phyloP scores from a whole-genome alignment of 2,797 vertebrate genomes.

The Tadarida brasiliensis region DNA sequence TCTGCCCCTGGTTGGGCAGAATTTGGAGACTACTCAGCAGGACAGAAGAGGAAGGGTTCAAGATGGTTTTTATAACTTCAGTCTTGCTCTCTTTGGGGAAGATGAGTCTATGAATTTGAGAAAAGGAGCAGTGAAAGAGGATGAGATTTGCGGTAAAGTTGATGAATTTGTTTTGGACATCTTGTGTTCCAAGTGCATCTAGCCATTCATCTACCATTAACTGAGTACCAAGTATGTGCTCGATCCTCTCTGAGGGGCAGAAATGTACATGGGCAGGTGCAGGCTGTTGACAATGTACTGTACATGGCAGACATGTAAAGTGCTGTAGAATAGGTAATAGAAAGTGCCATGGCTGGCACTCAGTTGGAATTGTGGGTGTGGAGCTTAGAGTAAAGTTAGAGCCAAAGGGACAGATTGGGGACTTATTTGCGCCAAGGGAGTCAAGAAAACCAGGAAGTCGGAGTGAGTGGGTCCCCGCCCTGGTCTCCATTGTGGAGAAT shows the following conservation, averaged over 20 bases:
- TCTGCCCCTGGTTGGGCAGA: background rate
- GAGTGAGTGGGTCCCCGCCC: background rate
- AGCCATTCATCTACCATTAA: background rate
- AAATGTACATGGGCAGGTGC: background rate
- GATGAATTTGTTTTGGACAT: conserved; percentile 34
- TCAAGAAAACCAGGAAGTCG: background rate
- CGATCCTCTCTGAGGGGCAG: background rate
- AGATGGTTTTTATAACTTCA: conserved; percentile 7
- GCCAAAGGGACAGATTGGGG: background rate
- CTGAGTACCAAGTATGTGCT: background rate
- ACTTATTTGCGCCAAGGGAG: background rate
- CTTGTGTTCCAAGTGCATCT: background rate
- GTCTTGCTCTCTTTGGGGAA: background rate
- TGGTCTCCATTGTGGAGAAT: background rate
- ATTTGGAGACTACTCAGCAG: background rate
- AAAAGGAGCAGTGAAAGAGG: background rate
- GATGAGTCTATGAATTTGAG: background rate
- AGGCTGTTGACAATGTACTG: background rate
- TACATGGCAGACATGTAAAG: background rate
- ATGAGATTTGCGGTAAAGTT: conserved; percentile 1
- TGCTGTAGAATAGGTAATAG: background rate
- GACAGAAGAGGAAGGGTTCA: background rate
- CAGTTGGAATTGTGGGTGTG: background rate
- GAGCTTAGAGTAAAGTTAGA: background rate
- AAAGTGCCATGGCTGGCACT: background rate